Conservation (phyloP, 2,113 vertebrate species). For the Craseonycteris thonglongyai region DNA sequence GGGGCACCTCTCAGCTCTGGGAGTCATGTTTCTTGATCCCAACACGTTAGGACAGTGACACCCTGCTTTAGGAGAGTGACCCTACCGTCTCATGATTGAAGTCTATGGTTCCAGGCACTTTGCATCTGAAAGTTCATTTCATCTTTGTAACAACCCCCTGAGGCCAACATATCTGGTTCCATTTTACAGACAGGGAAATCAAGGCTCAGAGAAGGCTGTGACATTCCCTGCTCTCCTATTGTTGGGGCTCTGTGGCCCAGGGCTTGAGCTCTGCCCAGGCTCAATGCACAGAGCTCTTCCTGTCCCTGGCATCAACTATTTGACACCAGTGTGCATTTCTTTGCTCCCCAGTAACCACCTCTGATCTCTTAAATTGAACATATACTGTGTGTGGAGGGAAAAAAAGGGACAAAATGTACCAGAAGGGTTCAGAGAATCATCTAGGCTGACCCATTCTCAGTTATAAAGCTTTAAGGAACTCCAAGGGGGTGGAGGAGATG, state of each 20-base stretch:
- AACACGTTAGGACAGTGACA: background rate
- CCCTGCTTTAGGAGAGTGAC: background rate
- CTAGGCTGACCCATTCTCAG: background rate
- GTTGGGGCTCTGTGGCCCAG: background rate
- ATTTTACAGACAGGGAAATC: background rate
- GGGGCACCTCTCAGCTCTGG: background rate
- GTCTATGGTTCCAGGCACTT: background rate
- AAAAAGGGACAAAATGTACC: background rate
- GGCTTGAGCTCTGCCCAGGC: background rate
- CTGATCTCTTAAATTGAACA: background rate
- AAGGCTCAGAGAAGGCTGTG: background rate
- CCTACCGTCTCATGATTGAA: background rate
- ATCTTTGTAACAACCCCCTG: background rate
- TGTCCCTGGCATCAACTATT: too few relatives aligned
- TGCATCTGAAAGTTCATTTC: background rate
- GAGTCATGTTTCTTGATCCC: too few relatives aligned
- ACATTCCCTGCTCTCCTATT: rapidly evolving
- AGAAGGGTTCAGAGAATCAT: background rate
- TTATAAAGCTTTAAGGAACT: background rate
- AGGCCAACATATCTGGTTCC: background rate
- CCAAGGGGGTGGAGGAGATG: background rate
- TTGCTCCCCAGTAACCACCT: background rate
- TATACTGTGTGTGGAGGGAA: background rate
- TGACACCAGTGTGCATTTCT: too few relatives aligned
- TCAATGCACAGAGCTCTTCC: background rate